These are phyloP conservation scores for Zaprionus kolodkinae DNA, from an alignment of 1,140 invertebrate species.

Conservation along the genomic window DNA sequence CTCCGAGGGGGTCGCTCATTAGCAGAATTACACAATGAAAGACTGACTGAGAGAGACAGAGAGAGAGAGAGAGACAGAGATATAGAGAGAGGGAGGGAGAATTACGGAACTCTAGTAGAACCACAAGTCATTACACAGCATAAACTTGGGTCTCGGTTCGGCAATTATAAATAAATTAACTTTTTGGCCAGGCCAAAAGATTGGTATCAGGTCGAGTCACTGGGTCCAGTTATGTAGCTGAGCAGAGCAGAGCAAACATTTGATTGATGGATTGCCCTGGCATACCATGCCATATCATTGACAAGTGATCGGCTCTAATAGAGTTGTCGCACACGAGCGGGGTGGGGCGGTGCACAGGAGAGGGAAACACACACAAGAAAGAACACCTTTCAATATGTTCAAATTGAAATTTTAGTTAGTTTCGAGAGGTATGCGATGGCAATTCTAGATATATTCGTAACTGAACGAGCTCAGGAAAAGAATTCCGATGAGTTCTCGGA, in stretches of 20 bases:
- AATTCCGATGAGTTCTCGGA: neutral
- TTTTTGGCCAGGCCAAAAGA: constrained; percentile 69
- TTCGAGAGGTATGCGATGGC: neutral
- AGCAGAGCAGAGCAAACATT: constrained; percentile 42
- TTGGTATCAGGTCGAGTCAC: constrained; percentile 55
- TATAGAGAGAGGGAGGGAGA: constrained; percentile 4
- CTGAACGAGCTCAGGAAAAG: neutral
- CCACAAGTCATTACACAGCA: constrained; percentile 81
- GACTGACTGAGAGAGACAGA: neutral
- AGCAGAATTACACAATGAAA: constrained; percentile 51
- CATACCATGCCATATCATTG: constrained; percentile 62
- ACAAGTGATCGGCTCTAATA: constrained; percentile 58
- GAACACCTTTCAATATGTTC: constrained; percentile 1
- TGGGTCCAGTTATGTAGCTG: constrained; percentile 6
- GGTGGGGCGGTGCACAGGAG: neutral
- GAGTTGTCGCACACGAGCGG: constrained; percentile 1
- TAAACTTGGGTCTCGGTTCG: constrained; percentile 40
- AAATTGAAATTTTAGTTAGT: constrained; percentile 3
- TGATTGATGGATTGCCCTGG: constrained; percentile 74
- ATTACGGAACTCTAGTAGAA: constrained; percentile 64
- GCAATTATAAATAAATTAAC: constrained; percentile 84
- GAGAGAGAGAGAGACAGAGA: neutral
- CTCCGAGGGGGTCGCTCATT: constrained; percentile 61
- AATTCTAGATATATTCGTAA: neutral
- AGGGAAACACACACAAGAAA: neutral